These are phyloP conservation scores for Lithobates pipiens DNA, from an alignment of 2,797 vertebrate genomes.

Conservation along the genomic window DNA sequence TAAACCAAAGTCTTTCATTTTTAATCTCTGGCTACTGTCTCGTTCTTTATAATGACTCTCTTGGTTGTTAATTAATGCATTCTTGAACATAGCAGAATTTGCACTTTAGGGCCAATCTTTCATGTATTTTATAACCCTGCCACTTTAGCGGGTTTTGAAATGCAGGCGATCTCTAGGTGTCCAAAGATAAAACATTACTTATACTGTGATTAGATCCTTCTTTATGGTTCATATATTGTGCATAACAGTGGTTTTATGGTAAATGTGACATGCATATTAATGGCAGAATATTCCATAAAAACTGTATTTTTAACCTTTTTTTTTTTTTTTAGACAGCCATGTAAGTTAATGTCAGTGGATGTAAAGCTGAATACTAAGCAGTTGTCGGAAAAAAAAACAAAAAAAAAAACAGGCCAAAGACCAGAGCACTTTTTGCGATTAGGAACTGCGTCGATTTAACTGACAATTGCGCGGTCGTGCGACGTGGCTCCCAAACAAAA, in stretches of 20 bases:
- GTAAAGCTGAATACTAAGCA: too few relatives aligned
- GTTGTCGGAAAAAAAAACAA: too few relatives aligned
- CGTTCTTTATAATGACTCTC: constrained; percentile 44
- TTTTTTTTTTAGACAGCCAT: not conserved
- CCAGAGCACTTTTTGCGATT: too few relatives aligned
- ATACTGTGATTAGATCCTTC: constrained; percentile 39
- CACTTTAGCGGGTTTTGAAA: constrained; percentile 44
- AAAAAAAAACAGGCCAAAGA: too few relatives aligned
- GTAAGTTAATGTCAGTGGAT: too few relatives aligned
- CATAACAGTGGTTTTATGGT: constrained; percentile 26
- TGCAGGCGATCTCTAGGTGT: constrained; percentile 28
- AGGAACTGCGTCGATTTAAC: too few relatives aligned
- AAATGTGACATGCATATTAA: constrained; percentile 34
- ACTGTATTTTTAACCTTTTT: constrained; percentile 24
- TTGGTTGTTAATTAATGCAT: constrained; percentile 50
- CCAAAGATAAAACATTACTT: constrained; percentile 39
- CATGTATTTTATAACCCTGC: constrained; percentile 48
- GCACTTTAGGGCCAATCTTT: constrained; percentile 42
- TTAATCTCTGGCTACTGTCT: not conserved
- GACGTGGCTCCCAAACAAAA: too few relatives aligned
- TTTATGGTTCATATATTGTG: constrained; percentile 52
- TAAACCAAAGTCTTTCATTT: constrained; percentile 10
- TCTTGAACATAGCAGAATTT: constrained; percentile 30
- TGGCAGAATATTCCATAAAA: constrained; percentile 5
- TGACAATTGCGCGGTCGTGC: too few relatives aligned